Evolutionary conservation across 2,888 invertebrate genomes (phyloP), one percentile per base, ranked within the genome.

Genomic region (Heliconius hortense): DNA sequence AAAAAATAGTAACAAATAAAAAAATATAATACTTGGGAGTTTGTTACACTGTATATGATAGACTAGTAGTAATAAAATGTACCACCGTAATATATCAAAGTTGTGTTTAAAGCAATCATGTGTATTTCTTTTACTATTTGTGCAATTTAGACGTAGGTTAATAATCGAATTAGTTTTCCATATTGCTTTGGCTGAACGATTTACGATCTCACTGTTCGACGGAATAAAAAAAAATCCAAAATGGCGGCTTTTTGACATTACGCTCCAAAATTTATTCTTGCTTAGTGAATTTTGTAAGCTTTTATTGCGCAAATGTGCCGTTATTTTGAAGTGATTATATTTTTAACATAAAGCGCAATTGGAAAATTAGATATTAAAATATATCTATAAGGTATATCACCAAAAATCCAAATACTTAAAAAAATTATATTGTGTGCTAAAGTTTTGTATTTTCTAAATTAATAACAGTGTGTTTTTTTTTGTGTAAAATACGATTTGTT

Each of bases 121-220:
- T 53, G 31, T 69, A 48, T 53, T n/a, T 56, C 56, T 39, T 24
- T 66, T 69, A 56, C 4, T 69, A 56, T 24, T 56, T 31, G 69
- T 69, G 69, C 69, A 69, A 69, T 69, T 56, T 69, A 69, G 69
- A 56, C 15, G 39, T 66, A 66, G 66, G 24, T 66, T 64, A 66
- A 18, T 66, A 74, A 80, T 79, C 74, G 80, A 79, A 84, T 84
- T 86, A 87, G 88, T 74, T 67, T 60, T 74, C 60, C 69, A 67
- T 76, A 76, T 70, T 76, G 76, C 53, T 74, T 66, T 43, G 66
- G 71, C 62, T 39, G 62, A 59, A 59, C 62, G 21, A 24, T 18
- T 39, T 59, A 15, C 64, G n/a, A 56, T 62, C 18, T 31, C 53
- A 31, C 28, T 18, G 56, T 63, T 64, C 13, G 21, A 8, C 21